Percentiles rank a stretch among this genome's conserved stretches.
phyloP scores from a whole-genome alignment of 2,888 invertebrate genomes.

The Prosopocoilus inquinatus region DNA sequence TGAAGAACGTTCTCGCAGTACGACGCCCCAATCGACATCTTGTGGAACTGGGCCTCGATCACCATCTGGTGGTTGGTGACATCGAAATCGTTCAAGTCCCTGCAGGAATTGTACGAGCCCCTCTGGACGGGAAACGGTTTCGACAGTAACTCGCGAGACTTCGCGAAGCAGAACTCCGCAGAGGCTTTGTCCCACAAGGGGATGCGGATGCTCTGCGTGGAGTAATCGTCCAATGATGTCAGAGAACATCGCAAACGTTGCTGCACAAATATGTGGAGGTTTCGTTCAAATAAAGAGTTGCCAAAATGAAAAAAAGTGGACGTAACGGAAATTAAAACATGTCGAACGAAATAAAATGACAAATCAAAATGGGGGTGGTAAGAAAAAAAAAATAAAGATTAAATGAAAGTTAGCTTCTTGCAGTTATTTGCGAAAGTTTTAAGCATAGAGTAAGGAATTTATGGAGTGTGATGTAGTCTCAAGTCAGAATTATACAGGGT shows the following conservation, averaged over 20 bases:
- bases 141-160: constrained; percentile 66
- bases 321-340: constrained; percentile 28
- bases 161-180: constrained; percentile 71
- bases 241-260: constrained; percentile 55
- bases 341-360: not conserved
- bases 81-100: constrained; percentile 39
- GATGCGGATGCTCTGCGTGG: constrained; percentile 52
- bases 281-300: constrained; percentile 21
- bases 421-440: no score
- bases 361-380: not conserved
- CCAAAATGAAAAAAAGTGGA: constrained; percentile 24
- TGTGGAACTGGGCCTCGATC: constrained; percentile 17
- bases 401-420: no score
- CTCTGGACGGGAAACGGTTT: constrained; percentile 53
- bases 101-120: constrained; percentile 44
- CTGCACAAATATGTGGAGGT: constrained; percentile 24
- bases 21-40: constrained; percentile 14
- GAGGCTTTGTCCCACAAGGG: constrained; percentile 73
- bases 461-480: no score
- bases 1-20: constrained; percentile 8
- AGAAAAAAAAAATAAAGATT: not conserved
- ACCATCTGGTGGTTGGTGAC: constrained; percentile 15
- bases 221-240: constrained; percentile 54
- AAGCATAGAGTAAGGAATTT: no score
- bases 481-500: no score